These are phyloP conservation scores for Pogona vitticeps DNA, from an alignment of 2,113 vertebrate genomes.

Conservation along the genomic window DNA sequence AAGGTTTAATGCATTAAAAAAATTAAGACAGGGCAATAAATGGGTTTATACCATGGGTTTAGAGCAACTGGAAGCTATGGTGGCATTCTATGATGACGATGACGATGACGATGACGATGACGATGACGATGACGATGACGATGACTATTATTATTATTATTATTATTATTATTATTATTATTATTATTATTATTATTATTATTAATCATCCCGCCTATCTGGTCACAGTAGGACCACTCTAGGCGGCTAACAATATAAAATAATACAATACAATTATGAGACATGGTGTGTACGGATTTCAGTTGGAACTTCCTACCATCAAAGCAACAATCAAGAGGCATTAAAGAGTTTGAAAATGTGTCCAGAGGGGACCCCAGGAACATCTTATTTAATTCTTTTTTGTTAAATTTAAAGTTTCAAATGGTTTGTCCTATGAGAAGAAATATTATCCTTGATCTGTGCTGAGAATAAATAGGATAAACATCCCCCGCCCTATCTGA, in stretches of 20 bases:
- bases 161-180: no score
- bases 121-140: no score
- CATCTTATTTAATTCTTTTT: not conserved
- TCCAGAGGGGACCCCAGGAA: not conserved
- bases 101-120: no score
- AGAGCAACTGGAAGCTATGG: no score
- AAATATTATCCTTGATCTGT: not conserved
- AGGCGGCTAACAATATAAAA: not conserved
- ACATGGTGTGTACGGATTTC: not conserved
- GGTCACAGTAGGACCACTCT: no score
- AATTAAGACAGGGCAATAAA: not conserved
- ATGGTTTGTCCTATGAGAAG: not conserved
- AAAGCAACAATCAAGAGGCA: not conserved
- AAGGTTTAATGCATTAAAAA: not conserved
- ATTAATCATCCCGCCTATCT: no score
- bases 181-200: no score
- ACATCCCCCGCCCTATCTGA: not conserved
- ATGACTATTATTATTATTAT: no score
- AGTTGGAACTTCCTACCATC: not conserved
- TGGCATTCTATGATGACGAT: not conserved
- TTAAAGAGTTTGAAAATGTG: not conserved
- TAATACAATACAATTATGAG: no score
- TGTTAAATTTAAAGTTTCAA: not conserved
- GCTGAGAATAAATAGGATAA: not conserved
- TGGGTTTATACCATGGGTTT: no score